Evolutionary conservation across 2,113 vertebrate species (phyloP).

Genomic region (crab-eating macaque (Macaca fascicularis)): T2T-MFA8v1.1 NC_088391.1:15734001-15734500

Average conservation of each 20-base stretch:
- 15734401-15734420: background rate
- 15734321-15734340: background rate
- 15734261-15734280: background rate
- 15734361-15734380: background rate
- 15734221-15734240: background rate
- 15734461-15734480: background rate
- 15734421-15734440: background rate
- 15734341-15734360: fast-evolving
- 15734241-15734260: background rate
- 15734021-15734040: background rate
- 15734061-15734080: background rate
- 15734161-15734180: background rate
- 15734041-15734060: background rate
- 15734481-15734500: background rate
- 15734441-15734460: background rate
- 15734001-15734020: no score
- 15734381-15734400: background rate
- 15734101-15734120: background rate
- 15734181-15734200: background rate
- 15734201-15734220: background rate
- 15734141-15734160: background rate
- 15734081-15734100: background rate
- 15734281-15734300: background rate
- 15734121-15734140: background rate
- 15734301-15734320: background rate